Base-by-base conservation (phyloP, 1,140 invertebrate species). In the Bemisia tabaci region DNA sequence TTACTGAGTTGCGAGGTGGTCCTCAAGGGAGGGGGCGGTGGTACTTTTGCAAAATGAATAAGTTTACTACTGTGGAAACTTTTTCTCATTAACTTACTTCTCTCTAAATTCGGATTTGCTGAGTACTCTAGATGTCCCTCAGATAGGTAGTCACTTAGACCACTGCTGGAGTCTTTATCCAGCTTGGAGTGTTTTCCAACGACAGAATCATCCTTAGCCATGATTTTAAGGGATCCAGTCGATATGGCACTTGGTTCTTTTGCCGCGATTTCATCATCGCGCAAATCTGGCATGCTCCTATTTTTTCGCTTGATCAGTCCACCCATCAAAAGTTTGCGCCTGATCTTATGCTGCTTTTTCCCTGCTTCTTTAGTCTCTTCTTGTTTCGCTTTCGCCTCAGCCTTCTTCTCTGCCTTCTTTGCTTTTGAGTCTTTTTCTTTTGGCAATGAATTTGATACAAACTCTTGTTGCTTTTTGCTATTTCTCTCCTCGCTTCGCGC, bases 291-390 rank as follows among this genome's bases (percentile, higher is more conserved):
- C 88, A 95, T 91, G 67, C 90, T 93, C 68, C 91, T 80, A 75
- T 95, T 95, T 77, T 94, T 95, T 27, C 91, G 80, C 69, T 87
- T 83, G 33, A 94, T 93, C 64, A 94, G 79, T 1, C 91, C 91
- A 25, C 92, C 91, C 91, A 94, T 93, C 1, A 95, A 73, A 0
- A 94, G 73, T 77, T 94, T 94, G 74, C 91, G 81, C 26, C 91
- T 78, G 59, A 95, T 92, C 78, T 92, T 93, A 74, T 94, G 92
- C 74, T 94, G 92, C 71, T 94, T 95, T 73, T 94, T 94, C 21
- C 85, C 85, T 9, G 33, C 33, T 59, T 86, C 81, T 72, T 90
- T 90, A 64, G 83, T 81, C 68, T 90, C 87, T 71, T 82, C 79
- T 48, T 83, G 82, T 74, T 86, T 86, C 0, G 73, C 69, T 62